Evolutionary conservation across 2,113 vertebrate genomes (phyloP).

Genomic region (Eonycteris spelaea): DNA sequence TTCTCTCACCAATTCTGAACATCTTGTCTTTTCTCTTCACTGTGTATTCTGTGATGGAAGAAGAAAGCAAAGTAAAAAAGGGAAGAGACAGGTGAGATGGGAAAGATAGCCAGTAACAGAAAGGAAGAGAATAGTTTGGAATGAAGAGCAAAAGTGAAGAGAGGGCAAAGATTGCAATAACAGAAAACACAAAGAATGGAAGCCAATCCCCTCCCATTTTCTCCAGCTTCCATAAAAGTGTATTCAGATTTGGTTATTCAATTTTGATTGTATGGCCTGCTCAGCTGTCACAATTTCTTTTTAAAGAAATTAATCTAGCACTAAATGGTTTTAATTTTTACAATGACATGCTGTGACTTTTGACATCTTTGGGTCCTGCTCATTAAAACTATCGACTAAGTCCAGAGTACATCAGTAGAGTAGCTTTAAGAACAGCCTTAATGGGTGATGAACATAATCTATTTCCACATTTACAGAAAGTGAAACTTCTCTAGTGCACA

Average conservation of each 20-base stretch:
- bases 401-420: background rate
- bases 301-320: background rate
- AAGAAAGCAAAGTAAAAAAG: background rate
- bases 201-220: background rate
- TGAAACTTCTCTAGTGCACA: background rate
- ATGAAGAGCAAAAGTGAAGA: background rate
- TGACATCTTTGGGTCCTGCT: background rate
- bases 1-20: background rate
- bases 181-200: background rate
- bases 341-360: background rate
- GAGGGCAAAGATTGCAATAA: background rate
- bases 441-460: background rate
- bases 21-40: background rate
- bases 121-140: background rate
- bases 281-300: background rate
- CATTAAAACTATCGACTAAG: background rate
- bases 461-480: constrained; percentile 27
- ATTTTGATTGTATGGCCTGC: background rate
- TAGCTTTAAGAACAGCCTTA: no score
- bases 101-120: background rate
- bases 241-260: background rate
- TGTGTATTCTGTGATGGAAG: background rate
- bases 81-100: no score
- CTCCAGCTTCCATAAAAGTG: background rate
- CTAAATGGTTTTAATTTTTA: constrained; percentile 7